Conservation (phyloP, 2,797 vertebrate species). For the Lagodon rhomboides region DNA sequence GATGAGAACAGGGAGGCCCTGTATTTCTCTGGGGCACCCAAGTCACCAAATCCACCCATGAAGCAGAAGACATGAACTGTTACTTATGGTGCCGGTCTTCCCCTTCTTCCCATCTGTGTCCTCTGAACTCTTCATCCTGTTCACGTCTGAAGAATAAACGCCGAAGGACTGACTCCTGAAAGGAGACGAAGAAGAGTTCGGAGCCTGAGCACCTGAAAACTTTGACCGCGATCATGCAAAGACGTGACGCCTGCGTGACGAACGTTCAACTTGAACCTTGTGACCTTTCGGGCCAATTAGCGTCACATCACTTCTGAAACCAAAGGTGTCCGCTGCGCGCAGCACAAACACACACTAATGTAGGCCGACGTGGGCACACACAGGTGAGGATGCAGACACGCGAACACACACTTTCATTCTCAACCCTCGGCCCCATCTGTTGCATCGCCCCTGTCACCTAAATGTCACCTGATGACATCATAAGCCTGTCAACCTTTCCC, state of each 20-base stretch:
- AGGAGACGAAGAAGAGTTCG: slow-evolving; percentile 7
- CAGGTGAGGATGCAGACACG: slow-evolving; percentile 29
- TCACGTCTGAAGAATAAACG: slow-evolving; percentile 14
- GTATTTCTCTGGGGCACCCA: neutral
- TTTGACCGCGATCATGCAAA: slow-evolving; percentile 20
- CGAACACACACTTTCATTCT: slow-evolving; percentile 28
- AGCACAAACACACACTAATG: slow-evolving; percentile 25
- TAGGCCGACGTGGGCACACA: slow-evolving; percentile 19
- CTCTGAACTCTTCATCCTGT: slow-evolving; percentile 32
- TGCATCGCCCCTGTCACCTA: slow-evolving; percentile 76
- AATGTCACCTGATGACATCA: slow-evolving; percentile 80
- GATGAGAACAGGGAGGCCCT: neutral
- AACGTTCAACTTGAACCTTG: slow-evolving; percentile 60
- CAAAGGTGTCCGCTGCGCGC: slow-evolving; percentile 71
- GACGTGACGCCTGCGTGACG: slow-evolving; percentile 42
- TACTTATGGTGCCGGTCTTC: slow-evolving; percentile 17
- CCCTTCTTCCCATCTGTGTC: slow-evolving; percentile 29
- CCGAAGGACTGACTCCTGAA: slow-evolving; percentile 14
- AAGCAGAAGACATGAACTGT: neutral
- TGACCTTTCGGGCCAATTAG: slow-evolving; percentile 76
- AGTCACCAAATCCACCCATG: neutral
- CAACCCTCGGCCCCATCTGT: slow-evolving; percentile 73
- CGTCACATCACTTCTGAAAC: slow-evolving; percentile 76
- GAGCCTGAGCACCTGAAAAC: slow-evolving; percentile 25
- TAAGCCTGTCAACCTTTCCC: slow-evolving; percentile 77